These are phyloP conservation scores for Syngnathoides biaculeatus DNA, from an alignment of 2,113 vertebrate species.

Conservation along the genomic window DNA sequence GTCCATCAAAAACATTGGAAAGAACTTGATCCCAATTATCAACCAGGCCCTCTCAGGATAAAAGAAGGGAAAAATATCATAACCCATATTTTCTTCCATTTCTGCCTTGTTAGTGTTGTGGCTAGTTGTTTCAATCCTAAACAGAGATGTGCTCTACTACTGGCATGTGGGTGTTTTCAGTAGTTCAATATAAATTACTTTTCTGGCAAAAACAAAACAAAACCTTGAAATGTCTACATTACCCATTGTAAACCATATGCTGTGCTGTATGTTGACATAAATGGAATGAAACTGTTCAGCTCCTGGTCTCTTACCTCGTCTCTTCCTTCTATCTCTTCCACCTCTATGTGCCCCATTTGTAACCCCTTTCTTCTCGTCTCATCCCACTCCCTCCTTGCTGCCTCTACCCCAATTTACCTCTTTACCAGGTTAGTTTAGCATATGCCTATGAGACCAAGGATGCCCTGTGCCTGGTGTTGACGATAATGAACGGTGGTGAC, in stretches of 20 bases:
- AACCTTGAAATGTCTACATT: neutral
- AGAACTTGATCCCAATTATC: neutral
- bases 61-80: neutral
- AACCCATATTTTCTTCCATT: no score
- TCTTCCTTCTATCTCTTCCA: constrained; percentile 9
- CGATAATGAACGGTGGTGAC: constrained; percentile 91
- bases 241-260: neutral
- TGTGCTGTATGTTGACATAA: constrained; percentile 6
- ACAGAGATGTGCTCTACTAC: neutral
- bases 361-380: constrained; percentile 9
- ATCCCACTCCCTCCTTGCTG: constrained; percentile 12
- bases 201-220: neutral
- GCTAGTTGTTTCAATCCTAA: neutral
- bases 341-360: neutral
- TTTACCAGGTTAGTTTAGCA: constrained; percentile 80
- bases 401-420: constrained; percentile 21
- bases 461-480: constrained; percentile 90
- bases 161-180: neutral
- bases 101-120: neutral
- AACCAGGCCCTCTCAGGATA: neutral
- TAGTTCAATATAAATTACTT: neutral
- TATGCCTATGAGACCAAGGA: constrained; percentile 87
- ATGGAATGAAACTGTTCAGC: constrained; percentile 22
- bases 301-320: constrained; percentile 31
- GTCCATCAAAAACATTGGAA: neutral